Conservation (phyloP, 1,140 invertebrate species). For the Apis florea region DNA sequence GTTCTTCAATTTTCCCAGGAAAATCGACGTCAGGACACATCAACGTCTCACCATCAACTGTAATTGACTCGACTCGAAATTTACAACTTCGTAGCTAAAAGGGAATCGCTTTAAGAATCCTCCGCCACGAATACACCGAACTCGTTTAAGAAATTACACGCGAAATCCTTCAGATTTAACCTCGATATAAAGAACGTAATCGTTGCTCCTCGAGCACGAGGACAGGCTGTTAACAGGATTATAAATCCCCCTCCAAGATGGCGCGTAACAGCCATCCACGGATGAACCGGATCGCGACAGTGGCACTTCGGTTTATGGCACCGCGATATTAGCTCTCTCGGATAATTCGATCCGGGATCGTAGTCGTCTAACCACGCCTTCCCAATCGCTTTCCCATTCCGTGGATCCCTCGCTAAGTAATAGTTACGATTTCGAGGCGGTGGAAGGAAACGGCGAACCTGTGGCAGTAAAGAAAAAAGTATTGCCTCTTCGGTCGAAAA, state of each 20-base stretch:
- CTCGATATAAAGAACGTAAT: too few species aligned
- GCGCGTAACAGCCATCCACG: not conserved
- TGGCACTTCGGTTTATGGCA: conserved; percentile 3
- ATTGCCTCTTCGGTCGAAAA: conserved; percentile 30
- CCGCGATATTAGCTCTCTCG: conserved; percentile 45
- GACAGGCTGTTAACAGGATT: too few species aligned
- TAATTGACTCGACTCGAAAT: too few species aligned
- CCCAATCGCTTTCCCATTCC: conserved; percentile 48
- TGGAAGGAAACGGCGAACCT: not conserved
- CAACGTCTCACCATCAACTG: too few species aligned
- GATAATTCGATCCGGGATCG: conserved; percentile 50
- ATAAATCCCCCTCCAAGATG: too few species aligned
- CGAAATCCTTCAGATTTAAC: too few species aligned
- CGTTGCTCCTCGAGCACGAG: too few species aligned
- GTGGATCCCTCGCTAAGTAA: conserved; percentile 46
- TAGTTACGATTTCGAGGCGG: conserved; percentile 54
- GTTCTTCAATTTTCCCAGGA: not conserved
- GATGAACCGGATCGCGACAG: conserved; percentile 5
- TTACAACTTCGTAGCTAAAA: not conserved
- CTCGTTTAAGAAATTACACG: too few species aligned
- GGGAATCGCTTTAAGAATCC: not conserved
- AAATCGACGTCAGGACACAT: conserved; percentile 2
- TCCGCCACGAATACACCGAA: too few species aligned
- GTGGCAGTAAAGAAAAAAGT: conserved; percentile 49
- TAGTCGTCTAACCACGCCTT: conserved; percentile 48